phyloP scores from a whole-genome alignment of 2,113 vertebrate genomes.

The Tachysurus vachellii region DNA sequence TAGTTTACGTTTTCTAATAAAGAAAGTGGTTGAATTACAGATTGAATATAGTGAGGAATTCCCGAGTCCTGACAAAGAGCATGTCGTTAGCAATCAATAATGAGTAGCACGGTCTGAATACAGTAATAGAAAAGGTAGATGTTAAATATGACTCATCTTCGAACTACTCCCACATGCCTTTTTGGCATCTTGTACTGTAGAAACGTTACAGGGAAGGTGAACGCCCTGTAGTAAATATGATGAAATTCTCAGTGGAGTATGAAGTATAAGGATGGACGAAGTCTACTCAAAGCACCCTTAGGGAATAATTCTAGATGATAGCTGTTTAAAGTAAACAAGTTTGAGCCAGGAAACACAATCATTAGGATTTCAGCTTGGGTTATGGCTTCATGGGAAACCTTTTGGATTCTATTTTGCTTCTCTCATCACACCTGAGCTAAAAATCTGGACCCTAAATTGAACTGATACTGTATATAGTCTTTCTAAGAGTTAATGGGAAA shows the following conservation, averaged over 20 bases:
- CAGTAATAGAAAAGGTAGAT: constrained; percentile 9
- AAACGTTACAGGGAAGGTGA: neutral
- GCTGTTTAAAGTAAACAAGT: neutral
- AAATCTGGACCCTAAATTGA: neutral
- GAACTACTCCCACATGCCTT: constrained; percentile 20
- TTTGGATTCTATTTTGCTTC: neutral
- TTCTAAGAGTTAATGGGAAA: neutral
- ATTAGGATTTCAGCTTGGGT: neutral
- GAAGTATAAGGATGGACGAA: constrained; percentile 15
- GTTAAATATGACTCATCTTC: constrained; percentile 17
- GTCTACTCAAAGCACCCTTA: neutral
- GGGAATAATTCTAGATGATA: neutral
- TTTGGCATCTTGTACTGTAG: neutral
- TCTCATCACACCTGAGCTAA: neutral
- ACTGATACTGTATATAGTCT: neutral
- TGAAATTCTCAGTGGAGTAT: neutral
- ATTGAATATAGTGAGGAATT: neutral
- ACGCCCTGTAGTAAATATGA: constrained; percentile 11
- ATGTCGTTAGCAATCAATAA: constrained; percentile 10
- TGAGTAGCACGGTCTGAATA: constrained; percentile 1
- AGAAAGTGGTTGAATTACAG: neutral
- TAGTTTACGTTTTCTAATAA: neutral
- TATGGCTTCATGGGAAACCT: neutral
- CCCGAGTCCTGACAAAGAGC: neutral
- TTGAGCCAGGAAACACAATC: neutral